Evolutionary conservation across 2,888 invertebrate species (phyloP), one percentile per base, ranked within the genome.

Genomic region (Clivina fossor): DNA sequence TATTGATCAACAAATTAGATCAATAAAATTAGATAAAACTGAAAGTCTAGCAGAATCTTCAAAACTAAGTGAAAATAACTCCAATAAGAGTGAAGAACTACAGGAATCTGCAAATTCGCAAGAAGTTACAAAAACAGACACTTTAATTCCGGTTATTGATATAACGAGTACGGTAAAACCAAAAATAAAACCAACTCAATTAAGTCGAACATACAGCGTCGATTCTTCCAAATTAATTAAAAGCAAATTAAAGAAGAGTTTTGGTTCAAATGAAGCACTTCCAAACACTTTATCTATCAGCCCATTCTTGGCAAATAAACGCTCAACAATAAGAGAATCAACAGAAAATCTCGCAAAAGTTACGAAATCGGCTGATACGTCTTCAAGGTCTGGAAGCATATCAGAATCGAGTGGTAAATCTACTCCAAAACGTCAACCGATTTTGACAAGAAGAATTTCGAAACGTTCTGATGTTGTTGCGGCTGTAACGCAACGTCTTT

Each of bases 391-490:
- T 18, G 55, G 55, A 20, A 47, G 47, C 16, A 55, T 55, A 16
- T 55, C 55, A 49, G 66, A 67, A 55, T 65, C 64, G 33, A 58
- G 68, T 13, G 68, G 67, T 38, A 48, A 66, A 66, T 55, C 67
- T 68, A 61, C 71, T 4, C 47, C 50, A 1, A 57, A 35, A 24
- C 33, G 46, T 15, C 44, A 26, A 2, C 28, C 33, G 8, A 24
- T 15, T 15, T 64, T 65, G 32, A 69, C 64, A 58, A 69, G 53
- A 44, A 32, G 38, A 44, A 60, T 65, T 1, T 64, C 76, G 33
- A 81, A 82, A 66, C 74, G 85, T 64, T 81, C 85, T 15, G 83
- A 85, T 70, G 85, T 86, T 46, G 84, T 86, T 2, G 84, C 85
- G 2, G 84, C 85, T 0, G 86, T 86, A 2, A 86, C 86, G 2